Evolutionary conservation across 2,888 invertebrate species (phyloP), one percentile per base, ranked within the genome.

Genomic region (Cyclophora albipunctata): DNA sequence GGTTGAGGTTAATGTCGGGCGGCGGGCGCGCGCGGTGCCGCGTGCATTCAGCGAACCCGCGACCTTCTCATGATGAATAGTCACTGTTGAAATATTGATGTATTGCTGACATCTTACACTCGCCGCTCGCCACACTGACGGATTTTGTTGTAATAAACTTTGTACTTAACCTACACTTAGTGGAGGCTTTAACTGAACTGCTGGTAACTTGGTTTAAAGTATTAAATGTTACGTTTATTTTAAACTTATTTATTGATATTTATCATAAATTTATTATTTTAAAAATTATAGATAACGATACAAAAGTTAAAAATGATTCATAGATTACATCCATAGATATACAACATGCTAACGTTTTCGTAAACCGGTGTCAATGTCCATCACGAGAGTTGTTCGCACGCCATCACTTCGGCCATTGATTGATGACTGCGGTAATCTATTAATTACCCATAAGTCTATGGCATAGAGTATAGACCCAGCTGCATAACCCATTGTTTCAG

Each of bases 401-500:
- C 42, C 53, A 52, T 53, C 58, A 59, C 53, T 60, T 61, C 64
- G 67, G 67, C 64, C 57, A 49, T 60, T 81, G 86, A 85, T 86
- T 68, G 84, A 87, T 84, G 75, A 66, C 63, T 64, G 58, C 59
- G 59, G 64, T 79, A 73, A 83, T 78, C 79, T 82, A 84, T 86
- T 86, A 87, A 88, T 87, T 86, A 87, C 79, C 69, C 62, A 68
- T 71, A 73, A 78, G 79, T 81, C 70, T 76, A 74, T 71, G 71
- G 20, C 20, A 20, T 20, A 20, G 20, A 20, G 20, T 20, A 20
- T 20, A 20, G 20, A 20, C 20, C 20, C 72, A 74, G 78, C 78
- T 81, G 76, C 68, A 69, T 64, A 71, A 67, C 71, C 78, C 75
- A 85, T 87, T 87, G 85, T 86, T 81, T 74, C 72, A 67, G 75